phyloP scores from a whole-genome alignment of 92 coral and sea anemone genomes.

The Bergia puertoricense region DNA sequence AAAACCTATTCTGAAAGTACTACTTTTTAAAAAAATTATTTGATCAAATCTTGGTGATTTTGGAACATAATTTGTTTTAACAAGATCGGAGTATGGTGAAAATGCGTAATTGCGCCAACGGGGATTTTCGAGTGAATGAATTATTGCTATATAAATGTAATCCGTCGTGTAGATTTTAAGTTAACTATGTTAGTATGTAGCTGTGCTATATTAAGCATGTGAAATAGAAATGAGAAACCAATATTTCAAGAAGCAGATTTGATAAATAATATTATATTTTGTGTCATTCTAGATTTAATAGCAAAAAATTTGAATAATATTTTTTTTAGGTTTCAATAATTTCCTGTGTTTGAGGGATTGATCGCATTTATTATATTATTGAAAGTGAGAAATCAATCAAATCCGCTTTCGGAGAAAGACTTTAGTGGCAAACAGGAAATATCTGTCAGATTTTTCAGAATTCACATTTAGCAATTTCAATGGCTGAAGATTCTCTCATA shows the following conservation, averaged over 20 bases:
- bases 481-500: background rate
- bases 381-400: slow-evolving; percentile 28
- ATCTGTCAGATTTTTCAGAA: background rate
- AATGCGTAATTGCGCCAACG: background rate
- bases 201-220: background rate
- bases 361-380: background rate
- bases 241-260: background rate
- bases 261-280: background rate
- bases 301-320: background rate
- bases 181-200: background rate
- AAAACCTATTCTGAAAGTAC: too few relatives aligned
- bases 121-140: background rate
- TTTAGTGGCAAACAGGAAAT: background rate
- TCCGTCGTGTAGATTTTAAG: background rate
- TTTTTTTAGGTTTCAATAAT: background rate
- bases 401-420: background rate
- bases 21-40: background rate
- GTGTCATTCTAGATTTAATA: background rate
- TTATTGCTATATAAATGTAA: background rate
- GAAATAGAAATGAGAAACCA: background rate
- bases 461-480: background rate
- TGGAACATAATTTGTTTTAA: background rate
- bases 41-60: slow-evolving; percentile 6
- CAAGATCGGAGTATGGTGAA: background rate
- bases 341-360: slow-evolving; percentile 13